Percentiles rank a stretch among this genome's conserved stretches.
phyloP scores from a whole-genome alignment of 2,888 invertebrate genomes.

The Sinhomidia bicolor region DNA sequence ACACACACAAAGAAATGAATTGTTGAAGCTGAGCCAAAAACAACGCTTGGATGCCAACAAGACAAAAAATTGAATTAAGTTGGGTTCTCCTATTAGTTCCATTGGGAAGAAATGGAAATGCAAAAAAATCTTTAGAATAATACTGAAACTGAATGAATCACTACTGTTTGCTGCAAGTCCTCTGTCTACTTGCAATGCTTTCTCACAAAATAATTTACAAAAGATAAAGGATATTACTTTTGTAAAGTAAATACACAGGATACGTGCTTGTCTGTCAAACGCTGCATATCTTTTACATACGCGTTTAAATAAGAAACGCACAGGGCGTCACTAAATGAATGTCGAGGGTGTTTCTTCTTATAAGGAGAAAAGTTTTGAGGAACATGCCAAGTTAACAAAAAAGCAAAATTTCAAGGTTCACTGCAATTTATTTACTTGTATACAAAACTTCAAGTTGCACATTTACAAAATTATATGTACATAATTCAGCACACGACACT shows the following conservation, averaged over 20 bases:
- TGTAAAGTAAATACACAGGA: too few species aligned
- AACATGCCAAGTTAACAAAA: not conserved
- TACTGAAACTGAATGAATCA: too few species aligned
- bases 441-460: not conserved
- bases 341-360: not conserved
- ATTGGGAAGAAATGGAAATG: not conserved
- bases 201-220: not conserved
- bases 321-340: not conserved
- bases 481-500: not conserved
- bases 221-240: too few species aligned
- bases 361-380: not conserved
- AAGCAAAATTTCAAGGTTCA: constrained; percentile 54
- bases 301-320: not conserved
- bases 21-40: constrained; percentile 55
- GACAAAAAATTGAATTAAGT: constrained; percentile 63
- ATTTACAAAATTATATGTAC: constrained; percentile 16
- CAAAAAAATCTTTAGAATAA: constrained; percentile 8
- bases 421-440: not conserved
- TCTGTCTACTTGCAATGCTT: not conserved
- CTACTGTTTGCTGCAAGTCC: not conserved
- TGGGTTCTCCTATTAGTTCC: not conserved
- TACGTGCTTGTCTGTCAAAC: too few species aligned
- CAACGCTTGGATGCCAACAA: constrained; percentile 15
- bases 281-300: too few species aligned
- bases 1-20: constrained; percentile 21